These are phyloP conservation scores for Tursiops truncatus DNA, from an alignment of 2,113 vertebrate genomes.

Conservation along the genomic window DNA sequence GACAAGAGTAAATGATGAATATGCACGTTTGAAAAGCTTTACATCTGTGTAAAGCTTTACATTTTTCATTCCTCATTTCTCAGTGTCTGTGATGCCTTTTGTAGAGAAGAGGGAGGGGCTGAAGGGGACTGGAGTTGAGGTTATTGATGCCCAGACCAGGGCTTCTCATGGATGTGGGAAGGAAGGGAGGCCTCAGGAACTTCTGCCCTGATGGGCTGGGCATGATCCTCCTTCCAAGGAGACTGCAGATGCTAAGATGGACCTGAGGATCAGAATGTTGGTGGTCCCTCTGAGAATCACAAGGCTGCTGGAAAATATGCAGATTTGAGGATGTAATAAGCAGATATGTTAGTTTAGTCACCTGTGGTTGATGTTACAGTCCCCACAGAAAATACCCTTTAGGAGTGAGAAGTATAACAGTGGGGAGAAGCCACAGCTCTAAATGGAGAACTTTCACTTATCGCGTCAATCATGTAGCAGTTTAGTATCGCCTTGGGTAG, in stretches of 20 bases:
- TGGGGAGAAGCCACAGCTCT: neutral
- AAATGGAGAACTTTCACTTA: neutral
- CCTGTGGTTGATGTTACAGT: neutral
- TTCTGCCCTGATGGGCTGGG: neutral
- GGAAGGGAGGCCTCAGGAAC: neutral
- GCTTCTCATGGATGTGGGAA: neutral
- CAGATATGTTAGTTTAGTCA: neutral
- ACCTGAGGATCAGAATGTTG: neutral
- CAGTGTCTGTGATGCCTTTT: neutral
- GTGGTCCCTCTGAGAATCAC: neutral
- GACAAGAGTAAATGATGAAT: neutral
- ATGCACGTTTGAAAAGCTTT: neutral
- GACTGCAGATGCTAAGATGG: neutral
- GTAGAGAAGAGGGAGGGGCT: neutral
- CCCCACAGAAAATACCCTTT: neutral
- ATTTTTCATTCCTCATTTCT: neutral
- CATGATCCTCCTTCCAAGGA: neutral
- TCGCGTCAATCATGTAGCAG: neutral
- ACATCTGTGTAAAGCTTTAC: neutral
- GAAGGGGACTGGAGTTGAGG: neutral
- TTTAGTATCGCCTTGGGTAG: neutral
- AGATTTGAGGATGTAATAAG: neutral
- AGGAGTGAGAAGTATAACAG: neutral
- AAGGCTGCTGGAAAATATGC: neutral
- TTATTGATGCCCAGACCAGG: fast-evolving